A percentile compares a stretch with the other conserved stretches of the same genome.
Evolutionary conservation across 2,113 vertebrate genomes (phyloP).

Genomic region (Carassius auratus): DNA sequence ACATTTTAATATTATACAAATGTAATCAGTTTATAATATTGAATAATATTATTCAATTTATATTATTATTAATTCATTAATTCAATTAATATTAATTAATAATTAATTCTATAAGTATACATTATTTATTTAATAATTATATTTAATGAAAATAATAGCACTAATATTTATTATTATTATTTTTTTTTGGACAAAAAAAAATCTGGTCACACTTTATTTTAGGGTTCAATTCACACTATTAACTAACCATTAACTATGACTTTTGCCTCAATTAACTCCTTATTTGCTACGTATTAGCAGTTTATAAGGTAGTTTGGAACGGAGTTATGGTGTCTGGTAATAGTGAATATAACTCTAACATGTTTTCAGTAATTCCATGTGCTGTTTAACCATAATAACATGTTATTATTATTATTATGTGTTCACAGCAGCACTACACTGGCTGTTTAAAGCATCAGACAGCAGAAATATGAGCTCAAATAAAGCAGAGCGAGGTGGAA

Average conservation of each 20-base stretch:
- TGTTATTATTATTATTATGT: neutral
- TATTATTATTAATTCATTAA: too few relatives aligned
- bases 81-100: too few relatives aligned
- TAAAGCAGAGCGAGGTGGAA: slow-evolving; percentile 45
- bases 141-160: neutral
- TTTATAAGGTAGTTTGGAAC: neutral
- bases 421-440: too few relatives aligned
- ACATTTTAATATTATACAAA: too few relatives aligned
- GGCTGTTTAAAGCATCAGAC: slow-evolving; percentile 5
- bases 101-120: neutral
- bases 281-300: too few relatives aligned
- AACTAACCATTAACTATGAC: too few relatives aligned
- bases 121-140: neutral
- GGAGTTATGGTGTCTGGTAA: neutral
- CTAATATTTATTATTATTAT: neutral
- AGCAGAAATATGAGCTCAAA: slow-evolving; percentile 40
- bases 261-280: too few relatives aligned
- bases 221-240: too few relatives aligned
- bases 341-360: neutral
- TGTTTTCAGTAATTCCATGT: neutral
- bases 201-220: too few relatives aligned
- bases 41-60: too few relatives aligned
- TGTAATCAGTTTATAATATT: too few relatives aligned
- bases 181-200: too few relatives aligned
- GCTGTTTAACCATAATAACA: neutral